Conservation (phyloP, 2,113 vertebrate species). For the Chunga burmeisteri region DNA sequence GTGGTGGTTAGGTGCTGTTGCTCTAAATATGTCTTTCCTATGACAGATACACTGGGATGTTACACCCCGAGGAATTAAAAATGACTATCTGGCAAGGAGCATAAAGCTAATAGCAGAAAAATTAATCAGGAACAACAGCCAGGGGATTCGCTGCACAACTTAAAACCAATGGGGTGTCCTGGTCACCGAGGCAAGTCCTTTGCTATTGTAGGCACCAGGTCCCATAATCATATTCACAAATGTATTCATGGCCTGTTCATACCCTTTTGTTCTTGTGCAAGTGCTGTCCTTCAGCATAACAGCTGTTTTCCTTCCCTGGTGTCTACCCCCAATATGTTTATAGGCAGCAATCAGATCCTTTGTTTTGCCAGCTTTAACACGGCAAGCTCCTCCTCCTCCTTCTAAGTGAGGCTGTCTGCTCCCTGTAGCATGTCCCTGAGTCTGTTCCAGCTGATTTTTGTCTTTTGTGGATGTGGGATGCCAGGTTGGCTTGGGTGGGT, state of each 20-base stretch:
- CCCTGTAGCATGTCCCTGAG: neutral
- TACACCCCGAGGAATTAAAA: neutral
- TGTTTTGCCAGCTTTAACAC: slow-evolving; percentile 34
- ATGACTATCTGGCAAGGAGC: neutral
- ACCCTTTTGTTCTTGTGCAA: slow-evolving; percentile 44
- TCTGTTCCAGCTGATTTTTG: neutral
- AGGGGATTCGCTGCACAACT: neutral
- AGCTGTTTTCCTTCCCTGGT: slow-evolving; percentile 47
- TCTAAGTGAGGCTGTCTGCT: neutral
- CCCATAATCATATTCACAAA: slow-evolving; percentile 17
- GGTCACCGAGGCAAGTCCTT: neutral
- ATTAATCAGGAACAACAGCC: neutral
- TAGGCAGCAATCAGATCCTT: slow-evolving; percentile 41
- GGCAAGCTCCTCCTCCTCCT: neutral
- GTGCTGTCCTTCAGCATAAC: slow-evolving; percentile 33
- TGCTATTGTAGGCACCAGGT: neutral
- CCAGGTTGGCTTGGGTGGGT: neutral
- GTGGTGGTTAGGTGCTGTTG: neutral
- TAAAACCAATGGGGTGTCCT: neutral
- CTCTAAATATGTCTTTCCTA: neutral
- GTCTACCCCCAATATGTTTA: slow-evolving; percentile 13
- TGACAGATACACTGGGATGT: neutral
- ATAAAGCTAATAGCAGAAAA: neutral
- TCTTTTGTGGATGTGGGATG: neutral
- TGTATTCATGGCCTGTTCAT: slow-evolving; percentile 16